Evolutionary conservation across 1,140 invertebrate species (phyloP).

Genomic region (Camponotus floridanus): DNA sequence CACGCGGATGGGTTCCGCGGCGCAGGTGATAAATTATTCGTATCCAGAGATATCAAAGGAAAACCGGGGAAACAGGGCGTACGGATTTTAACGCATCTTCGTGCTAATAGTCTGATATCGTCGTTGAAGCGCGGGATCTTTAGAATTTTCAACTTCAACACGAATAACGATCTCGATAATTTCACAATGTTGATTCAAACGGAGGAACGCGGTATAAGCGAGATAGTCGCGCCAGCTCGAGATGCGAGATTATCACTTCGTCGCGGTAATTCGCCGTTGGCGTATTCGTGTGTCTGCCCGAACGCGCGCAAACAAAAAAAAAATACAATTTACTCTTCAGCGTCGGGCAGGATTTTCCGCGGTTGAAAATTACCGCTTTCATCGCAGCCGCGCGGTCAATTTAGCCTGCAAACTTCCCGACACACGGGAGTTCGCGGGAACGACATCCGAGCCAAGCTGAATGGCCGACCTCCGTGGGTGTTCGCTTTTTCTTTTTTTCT

Average conservation of each 20-base stretch:
- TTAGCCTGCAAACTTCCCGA: slow-evolving; percentile 44
- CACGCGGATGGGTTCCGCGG: slow-evolving; percentile 20
- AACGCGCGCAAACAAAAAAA: background rate
- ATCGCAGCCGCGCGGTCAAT: slow-evolving; percentile 44
- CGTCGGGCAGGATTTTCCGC: slow-evolving; percentile 44
- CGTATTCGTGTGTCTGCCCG: slow-evolving; percentile 30
- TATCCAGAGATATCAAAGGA: background rate
- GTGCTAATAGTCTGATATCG: background rate
- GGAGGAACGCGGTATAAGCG: background rate
- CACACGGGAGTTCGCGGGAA: slow-evolving; percentile 32
- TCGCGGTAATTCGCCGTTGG: slow-evolving; percentile 30
- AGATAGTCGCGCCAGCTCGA: background rate
- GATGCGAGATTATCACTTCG: slow-evolving; percentile 18
- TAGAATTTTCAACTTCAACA: background rate
- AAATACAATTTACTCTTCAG: slow-evolving; percentile 53
- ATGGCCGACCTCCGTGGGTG: slow-evolving; percentile 56
- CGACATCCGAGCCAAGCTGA: slow-evolving; percentile 54
- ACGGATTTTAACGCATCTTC: background rate
- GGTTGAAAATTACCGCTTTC: slow-evolving; percentile 26
- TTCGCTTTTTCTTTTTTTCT: slow-evolving; percentile 31
- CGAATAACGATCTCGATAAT: background rate
- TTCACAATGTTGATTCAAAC: background rate
- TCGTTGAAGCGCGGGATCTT: background rate
- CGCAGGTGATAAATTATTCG: slow-evolving; percentile 45
- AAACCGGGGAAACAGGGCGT: background rate